Conservation (phyloP, 2,797 vertebrate genomes). For the Intellagama lesueurii region DNA sequence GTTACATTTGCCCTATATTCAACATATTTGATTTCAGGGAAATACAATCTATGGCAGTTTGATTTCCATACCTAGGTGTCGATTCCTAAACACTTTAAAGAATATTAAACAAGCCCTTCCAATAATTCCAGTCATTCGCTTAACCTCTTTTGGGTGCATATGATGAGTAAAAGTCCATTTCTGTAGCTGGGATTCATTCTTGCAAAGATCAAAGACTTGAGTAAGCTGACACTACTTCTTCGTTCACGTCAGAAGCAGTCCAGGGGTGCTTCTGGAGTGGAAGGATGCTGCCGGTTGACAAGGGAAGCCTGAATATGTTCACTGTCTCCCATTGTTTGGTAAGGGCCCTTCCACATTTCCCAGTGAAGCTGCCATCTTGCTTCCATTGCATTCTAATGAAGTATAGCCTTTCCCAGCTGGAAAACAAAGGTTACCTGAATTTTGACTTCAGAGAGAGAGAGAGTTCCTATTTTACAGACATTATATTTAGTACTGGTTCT, state of each 20-base stretch:
- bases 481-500: background rate
- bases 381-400: background rate
- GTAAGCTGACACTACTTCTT: too few relatives aligned
- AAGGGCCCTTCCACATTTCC: too few relatives aligned
- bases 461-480: background rate
- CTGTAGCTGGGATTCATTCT: background rate
- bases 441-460: background rate
- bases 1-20: background rate
- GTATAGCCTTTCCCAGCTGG: constrained; percentile 10
- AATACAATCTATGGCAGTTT: too few relatives aligned
- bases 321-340: too few relatives aligned
- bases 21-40: background rate
- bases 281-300: too few relatives aligned
- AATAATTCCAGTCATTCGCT: background rate
- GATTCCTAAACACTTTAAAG: background rate
- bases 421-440: background rate
- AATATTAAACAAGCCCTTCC: background rate
- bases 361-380: background rate
- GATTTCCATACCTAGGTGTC: background rate
- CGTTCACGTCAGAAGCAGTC: too few relatives aligned
- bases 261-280: too few relatives aligned
- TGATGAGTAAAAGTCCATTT: constrained; percentile 28
- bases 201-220: background rate
- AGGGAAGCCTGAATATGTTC: too few relatives aligned
- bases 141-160: constrained; percentile 18